Percentiles rank a stretch among this genome's conserved stretches.
Conservation (phyloP, 2,797 vertebrate species). For the Ceyx erithaca region DNA sequence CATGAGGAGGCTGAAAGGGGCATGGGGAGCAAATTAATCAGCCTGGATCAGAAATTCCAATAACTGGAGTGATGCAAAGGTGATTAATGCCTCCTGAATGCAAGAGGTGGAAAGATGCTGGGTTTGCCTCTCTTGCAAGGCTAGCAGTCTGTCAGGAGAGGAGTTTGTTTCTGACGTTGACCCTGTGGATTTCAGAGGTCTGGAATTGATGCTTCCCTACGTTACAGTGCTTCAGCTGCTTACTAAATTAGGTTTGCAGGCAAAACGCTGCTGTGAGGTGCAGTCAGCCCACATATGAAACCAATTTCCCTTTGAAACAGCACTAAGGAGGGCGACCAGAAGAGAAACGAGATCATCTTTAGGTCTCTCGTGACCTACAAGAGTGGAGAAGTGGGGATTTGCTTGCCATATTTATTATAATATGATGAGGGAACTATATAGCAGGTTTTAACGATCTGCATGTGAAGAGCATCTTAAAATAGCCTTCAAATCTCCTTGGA, state of each 20-base stretch:
- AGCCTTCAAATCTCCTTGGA: slow-evolving; percentile 39
- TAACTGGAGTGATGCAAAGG: slow-evolving; percentile 24
- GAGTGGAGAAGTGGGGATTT: slow-evolving; percentile 26
- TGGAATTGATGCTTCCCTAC: slow-evolving; percentile 52
- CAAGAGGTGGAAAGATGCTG: slow-evolving; percentile 44
- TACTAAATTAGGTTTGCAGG: slow-evolving; percentile 61
- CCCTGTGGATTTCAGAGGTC: slow-evolving; percentile 46
- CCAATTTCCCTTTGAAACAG: slow-evolving; percentile 61
- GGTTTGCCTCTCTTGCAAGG: slow-evolving; percentile 44
- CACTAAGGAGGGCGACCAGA: slow-evolving; percentile 38
- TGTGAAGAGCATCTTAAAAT: slow-evolving; percentile 52
- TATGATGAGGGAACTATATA: slow-evolving; percentile 13
- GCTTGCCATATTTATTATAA: slow-evolving; percentile 43
- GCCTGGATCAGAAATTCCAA: slow-evolving; percentile 52
- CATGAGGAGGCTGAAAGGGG: not conserved
- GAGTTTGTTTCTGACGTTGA: slow-evolving; percentile 36
- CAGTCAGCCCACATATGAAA: slow-evolving; percentile 61
- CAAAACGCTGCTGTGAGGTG: slow-evolving; percentile 33
- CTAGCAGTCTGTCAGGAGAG: slow-evolving; percentile 36
- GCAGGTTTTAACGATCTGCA: slow-evolving; percentile 36
- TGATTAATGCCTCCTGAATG: slow-evolving; percentile 63
- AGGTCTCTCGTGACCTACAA: slow-evolving; percentile 32
- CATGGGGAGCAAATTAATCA: slow-evolving; percentile 59
- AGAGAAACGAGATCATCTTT: slow-evolving; percentile 59
- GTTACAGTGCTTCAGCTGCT: slow-evolving; percentile 49